Conservation (phyloP, 2,888 invertebrate species). For the Protophormia terraenovae region DNA sequence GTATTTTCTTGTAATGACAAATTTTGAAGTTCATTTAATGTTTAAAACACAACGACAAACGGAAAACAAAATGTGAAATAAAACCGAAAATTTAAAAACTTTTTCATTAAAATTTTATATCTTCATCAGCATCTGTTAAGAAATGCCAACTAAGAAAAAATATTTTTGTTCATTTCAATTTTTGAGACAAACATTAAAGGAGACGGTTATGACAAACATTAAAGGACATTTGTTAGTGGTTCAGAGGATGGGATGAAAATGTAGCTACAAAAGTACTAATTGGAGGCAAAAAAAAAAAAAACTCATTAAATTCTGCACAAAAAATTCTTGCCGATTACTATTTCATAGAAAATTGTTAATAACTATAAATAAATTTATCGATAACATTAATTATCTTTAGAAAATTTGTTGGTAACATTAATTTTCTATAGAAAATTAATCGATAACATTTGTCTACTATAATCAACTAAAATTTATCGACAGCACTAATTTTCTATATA, state of each 20-base stretch:
- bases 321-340: no score
- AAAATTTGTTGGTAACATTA: no score
- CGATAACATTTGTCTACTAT: no score
- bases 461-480: no score
- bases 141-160: background rate
- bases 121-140: constrained; percentile 12
- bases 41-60: background rate
- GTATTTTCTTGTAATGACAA: constrained; percentile 35
- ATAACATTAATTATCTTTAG: no score
- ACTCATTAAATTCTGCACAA: no score
- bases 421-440: no score
- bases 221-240: constrained; percentile 22
- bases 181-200: constrained; percentile 28
- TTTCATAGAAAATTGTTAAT: no score
- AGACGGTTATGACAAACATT: constrained; percentile 19
- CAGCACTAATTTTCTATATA: no score
- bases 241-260: background rate
- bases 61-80: background rate
- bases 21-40: constrained; percentile 48
- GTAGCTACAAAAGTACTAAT: background rate
- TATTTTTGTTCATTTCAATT: background rate
- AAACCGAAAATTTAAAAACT: constrained; percentile 35
- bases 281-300: no score
- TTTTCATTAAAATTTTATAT: constrained; percentile 54
- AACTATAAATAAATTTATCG: no score